phyloP scores from a whole-genome alignment of 2,888 invertebrate genomes.

The Lathronympha strigana region DNA sequence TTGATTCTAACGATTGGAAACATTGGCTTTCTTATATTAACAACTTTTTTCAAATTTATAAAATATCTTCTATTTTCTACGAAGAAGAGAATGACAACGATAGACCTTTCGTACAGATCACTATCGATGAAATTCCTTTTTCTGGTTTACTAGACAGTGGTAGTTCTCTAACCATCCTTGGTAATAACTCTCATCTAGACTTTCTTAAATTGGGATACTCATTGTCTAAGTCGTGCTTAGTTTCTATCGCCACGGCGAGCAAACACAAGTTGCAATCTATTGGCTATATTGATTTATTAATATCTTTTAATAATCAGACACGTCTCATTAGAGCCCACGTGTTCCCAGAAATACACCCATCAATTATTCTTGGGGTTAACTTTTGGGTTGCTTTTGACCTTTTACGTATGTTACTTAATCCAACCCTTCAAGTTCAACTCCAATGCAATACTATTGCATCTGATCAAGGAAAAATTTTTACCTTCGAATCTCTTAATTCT shows the following conservation, averaged over 20 bases:
- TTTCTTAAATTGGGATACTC: too few relatives aligned
- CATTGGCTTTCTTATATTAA: background rate
- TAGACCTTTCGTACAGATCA: background rate
- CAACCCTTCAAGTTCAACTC: too few relatives aligned
- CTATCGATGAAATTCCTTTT: background rate
- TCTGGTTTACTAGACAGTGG: too few relatives aligned
- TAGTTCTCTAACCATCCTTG: too few relatives aligned
- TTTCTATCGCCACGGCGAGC: background rate
- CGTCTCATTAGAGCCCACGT: too few relatives aligned
- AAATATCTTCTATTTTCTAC: background rate
- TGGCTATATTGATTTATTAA: background rate
- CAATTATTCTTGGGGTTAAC: too few relatives aligned
- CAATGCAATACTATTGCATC: too few relatives aligned
- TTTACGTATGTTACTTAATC: too few relatives aligned
- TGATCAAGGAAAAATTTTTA: too few relatives aligned
- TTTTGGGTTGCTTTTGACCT: too few relatives aligned
- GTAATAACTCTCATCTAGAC: background rate
- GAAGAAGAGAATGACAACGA: background rate
- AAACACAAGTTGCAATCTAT: background rate
- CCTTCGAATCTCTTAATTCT: too few relatives aligned
- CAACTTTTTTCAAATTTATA: background rate
- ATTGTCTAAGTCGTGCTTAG: background rate
- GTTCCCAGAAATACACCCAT: too few relatives aligned
- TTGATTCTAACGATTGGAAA: background rate
- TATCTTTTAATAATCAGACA: background rate